These are phyloP conservation scores for Parelbella ahira DNA, from an alignment of 2,888 invertebrate genomes.

Conservation along the genomic window DNA sequence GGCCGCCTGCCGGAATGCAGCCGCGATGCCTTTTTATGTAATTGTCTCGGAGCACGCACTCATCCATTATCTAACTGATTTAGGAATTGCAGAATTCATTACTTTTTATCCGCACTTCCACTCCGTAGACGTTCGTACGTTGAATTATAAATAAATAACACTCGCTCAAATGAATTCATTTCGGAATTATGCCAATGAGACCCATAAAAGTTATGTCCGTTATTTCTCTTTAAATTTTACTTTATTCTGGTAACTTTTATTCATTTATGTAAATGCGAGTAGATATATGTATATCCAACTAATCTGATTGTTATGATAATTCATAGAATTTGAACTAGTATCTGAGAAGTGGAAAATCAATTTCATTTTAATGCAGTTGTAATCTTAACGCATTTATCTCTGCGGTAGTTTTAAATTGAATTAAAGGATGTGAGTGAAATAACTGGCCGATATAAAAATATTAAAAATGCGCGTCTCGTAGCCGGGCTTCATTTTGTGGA, in stretches of 20 bases:
- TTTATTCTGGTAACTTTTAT: not conserved
- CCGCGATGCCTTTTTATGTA: constrained; percentile 71
- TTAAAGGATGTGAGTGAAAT: constrained; percentile 18
- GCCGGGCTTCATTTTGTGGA: constrained; percentile 53
- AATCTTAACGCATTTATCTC: constrained; percentile 8
- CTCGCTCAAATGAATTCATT: constrained; percentile 20
- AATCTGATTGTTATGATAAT: no score
- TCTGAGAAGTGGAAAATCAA: no score
- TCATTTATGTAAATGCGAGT: no score
- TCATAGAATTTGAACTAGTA: no score
- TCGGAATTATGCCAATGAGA: constrained; percentile 21
- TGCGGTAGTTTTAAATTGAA: constrained; percentile 11
- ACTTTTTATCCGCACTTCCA: constrained; percentile 40
- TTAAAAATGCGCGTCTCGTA: constrained; percentile 64
- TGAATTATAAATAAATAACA: constrained; percentile 23
- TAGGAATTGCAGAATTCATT: constrained; percentile 51
- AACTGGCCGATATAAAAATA: constrained; percentile 7
- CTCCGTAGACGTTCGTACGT: constrained; percentile 21
- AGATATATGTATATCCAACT: no score
- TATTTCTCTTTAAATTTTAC: not conserved
- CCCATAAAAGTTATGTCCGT: constrained; percentile 4
- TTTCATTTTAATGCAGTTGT: constrained; percentile 1
- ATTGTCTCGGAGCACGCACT: constrained; percentile 75
- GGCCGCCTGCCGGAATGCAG: constrained; percentile 65
- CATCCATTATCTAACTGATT: constrained; percentile 76